Evolutionary conservation across 2,888 invertebrate genomes (phyloP).

Genomic region (Scelioninae gen. 1): DNA sequence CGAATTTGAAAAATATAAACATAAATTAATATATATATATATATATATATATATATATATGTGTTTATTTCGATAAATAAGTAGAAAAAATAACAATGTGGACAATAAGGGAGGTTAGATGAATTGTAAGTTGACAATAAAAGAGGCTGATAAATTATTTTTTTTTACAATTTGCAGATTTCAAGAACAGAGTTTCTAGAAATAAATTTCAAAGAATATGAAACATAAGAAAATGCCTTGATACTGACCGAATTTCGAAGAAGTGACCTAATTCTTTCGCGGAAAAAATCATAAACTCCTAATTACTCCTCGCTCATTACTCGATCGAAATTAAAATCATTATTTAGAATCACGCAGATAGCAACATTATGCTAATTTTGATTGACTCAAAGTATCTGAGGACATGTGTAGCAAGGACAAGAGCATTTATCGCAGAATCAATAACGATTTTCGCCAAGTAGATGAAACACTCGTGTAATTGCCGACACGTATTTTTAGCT

Average conservation of each 20-base stretch:
- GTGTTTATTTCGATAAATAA: too few species aligned
- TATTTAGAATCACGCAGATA: constrained; percentile 30
- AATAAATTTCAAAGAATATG: too few species aligned
- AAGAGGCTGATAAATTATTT: too few species aligned
- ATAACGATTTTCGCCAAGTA: constrained; percentile 58
- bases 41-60: too few species aligned
- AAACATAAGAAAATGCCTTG: too few species aligned
- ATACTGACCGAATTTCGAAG: background rate
- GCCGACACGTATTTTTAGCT: constrained; percentile 40
- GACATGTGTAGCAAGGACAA: constrained; percentile 60
- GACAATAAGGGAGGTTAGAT: too few species aligned
- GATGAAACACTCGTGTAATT: constrained; percentile 34
- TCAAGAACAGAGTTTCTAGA: too few species aligned
- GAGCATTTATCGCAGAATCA: constrained; percentile 56
- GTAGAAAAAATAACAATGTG: too few species aligned
- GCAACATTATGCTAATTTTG: constrained; percentile 47
- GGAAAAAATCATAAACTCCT: constrained; percentile 8
- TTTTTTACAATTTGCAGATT: too few species aligned
- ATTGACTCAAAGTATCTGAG: constrained; percentile 40
- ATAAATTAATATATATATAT: too few species aligned
- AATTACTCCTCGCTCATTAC: constrained; percentile 25
- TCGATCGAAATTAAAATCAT: constrained; percentile 37
- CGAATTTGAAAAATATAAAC: too few species aligned
- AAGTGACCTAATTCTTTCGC: background rate
- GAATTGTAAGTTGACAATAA: too few species aligned